These are phyloP conservation scores for Panagrolaimus sp. DNA, from an alignment of 1,140 invertebrate genomes.

Conservation along the genomic window DNA sequence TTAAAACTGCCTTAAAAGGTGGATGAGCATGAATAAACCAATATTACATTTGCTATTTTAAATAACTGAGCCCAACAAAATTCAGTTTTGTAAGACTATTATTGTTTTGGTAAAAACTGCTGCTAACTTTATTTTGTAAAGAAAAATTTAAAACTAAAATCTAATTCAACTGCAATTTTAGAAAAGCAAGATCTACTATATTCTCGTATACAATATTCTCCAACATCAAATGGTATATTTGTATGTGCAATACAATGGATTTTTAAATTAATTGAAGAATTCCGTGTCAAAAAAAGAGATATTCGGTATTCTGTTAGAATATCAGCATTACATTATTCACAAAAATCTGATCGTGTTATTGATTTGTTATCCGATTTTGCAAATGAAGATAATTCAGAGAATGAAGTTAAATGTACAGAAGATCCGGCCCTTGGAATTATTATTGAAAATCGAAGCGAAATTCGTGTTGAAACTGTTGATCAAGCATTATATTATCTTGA, in stretches of 20 bases:
- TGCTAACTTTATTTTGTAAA: no score
- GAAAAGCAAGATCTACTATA: constrained; percentile 27
- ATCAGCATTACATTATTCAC: constrained; percentile 35
- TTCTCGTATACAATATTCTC: constrained; percentile 13
- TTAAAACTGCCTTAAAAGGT: no score
- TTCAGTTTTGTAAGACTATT: no score
- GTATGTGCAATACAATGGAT: constrained; percentile 13
- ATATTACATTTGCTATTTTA: no score
- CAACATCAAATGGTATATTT: constrained; percentile 15
- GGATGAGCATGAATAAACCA: no score
- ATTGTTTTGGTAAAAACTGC: no score
- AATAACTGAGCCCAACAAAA: no score
- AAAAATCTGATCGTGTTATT: constrained; percentile 26
- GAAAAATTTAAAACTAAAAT: no score
- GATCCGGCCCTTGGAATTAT: constrained; percentile 25
- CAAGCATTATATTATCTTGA: constrained; percentile 39
- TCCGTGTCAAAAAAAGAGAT: constrained; percentile 11
- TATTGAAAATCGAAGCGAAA: constrained; percentile 33
- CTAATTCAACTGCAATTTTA: background rate
- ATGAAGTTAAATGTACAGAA: constrained; percentile 7
- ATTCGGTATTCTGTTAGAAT: constrained; percentile 28
- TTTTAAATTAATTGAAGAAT: constrained; percentile 16
- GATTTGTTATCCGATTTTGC: constrained; percentile 35
- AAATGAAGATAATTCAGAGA: constrained; percentile 4
- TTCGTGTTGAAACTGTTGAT: constrained; percentile 34